phyloP scores from a whole-genome alignment of 2,797 vertebrate species.

The Tenualosa thibaudeaui region DNA sequence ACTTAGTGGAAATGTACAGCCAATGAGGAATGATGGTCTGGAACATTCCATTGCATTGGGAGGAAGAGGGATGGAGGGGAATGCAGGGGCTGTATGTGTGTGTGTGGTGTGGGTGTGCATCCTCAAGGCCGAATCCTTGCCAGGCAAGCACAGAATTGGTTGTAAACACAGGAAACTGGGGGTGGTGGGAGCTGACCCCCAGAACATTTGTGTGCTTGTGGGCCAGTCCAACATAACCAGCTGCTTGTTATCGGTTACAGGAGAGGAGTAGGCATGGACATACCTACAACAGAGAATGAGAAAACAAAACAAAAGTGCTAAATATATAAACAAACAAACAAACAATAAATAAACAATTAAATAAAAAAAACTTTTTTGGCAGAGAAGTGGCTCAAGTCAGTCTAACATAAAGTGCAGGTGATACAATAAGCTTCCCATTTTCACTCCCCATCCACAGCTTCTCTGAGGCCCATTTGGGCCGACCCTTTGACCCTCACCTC shows the following conservation, averaged over 20 bases:
- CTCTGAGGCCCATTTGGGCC: conserved; percentile 53
- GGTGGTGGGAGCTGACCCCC: conserved; percentile 58
- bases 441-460: conserved; percentile 25
- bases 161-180: conserved; percentile 61
- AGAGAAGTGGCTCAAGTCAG: conserved; percentile 38
- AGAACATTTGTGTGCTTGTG: conserved; percentile 55
- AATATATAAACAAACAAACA: conserved; percentile 26
- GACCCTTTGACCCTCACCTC: conserved; percentile 52
- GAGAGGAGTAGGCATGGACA: conserved; percentile 39
- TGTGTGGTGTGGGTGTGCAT: conserved; percentile 38
- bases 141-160: conserved; percentile 55
- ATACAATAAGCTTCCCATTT: conserved; percentile 43
- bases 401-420: conserved; percentile 56
- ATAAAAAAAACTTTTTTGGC: conserved; percentile 28
- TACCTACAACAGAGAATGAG: conserved; percentile 27
- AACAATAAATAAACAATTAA: conserved; percentile 22
- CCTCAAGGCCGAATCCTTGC: conserved; percentile 51
- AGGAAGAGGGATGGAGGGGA: not conserved
- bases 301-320: conserved; percentile 2
- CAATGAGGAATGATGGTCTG: conserved; percentile 60
- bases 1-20: conserved; percentile 65
- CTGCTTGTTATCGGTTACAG: conserved; percentile 62
- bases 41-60: conserved; percentile 53
- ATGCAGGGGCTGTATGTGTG: conserved; percentile 8
- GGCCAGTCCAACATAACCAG: conserved; percentile 52